These are phyloP conservation scores for Rhadinocentrus ornatus DNA, from an alignment of 2,797 vertebrate species.

Conservation along the genomic window DNA sequence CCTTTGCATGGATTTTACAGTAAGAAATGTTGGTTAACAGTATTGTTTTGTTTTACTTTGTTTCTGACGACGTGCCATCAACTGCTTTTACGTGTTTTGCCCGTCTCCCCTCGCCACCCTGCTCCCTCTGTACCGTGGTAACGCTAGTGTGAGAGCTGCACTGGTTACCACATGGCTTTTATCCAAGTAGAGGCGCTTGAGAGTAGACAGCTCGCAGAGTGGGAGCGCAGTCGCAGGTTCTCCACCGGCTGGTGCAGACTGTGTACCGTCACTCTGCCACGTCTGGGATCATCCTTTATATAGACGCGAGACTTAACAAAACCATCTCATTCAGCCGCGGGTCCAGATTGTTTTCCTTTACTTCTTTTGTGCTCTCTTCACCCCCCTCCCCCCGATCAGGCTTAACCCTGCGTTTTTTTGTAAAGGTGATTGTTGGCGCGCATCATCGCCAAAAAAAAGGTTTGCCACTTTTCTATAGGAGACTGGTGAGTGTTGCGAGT, in stretches of 20 bases:
- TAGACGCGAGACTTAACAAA: conserved; percentile 58
- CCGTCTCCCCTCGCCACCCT: conserved; percentile 30
- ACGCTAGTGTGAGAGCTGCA: conserved; percentile 53
- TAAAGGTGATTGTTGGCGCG: conserved; percentile 72
- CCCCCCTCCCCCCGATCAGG: conserved; percentile 62
- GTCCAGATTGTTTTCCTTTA: conserved; percentile 62
- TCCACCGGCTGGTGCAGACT: conserved; percentile 75
- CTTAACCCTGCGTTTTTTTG: conserved; percentile 68
- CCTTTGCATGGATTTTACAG: neutral
- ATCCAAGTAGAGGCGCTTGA: conserved; percentile 84
- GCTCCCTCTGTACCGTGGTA: conserved; percentile 50
- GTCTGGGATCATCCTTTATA: conserved; percentile 74
- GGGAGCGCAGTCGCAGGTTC: conserved; percentile 84
- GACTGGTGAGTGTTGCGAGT: conserved; percentile 78
- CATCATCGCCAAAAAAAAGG: conserved; percentile 75
- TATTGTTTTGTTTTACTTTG: neutral
- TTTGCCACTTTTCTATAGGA: conserved; percentile 73
- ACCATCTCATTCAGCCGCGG: conserved; percentile 60
- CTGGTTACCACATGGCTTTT: conserved; percentile 77
- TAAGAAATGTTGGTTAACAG: neutral
- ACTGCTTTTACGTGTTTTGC: conserved; percentile 20
- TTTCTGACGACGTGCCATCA: conserved; percentile 12
- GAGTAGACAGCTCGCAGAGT: conserved; percentile 78
- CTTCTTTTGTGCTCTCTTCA: conserved; percentile 43
- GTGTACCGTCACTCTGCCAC: conserved; percentile 64